Evolutionary conservation across 1,140 invertebrate species (phyloP), one percentile per base, ranked within the genome.

Genomic region (Zaprionus inermis): DNA sequence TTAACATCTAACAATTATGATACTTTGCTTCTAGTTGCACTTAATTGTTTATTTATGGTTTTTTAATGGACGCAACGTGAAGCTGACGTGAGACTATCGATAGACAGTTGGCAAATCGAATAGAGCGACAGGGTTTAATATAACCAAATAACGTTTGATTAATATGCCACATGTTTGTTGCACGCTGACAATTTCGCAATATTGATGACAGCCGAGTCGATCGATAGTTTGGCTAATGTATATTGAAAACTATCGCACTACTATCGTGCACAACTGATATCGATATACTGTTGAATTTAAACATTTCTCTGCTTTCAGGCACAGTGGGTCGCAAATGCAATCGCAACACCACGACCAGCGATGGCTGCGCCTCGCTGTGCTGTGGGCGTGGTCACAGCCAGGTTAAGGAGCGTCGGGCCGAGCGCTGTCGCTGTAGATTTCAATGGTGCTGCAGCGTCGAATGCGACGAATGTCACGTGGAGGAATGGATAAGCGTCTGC

Each of bases 401-500:
- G 51, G 94, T 97, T 16, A 94, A 96, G 82, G 95, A 96, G 82
- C 94, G 95, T 67, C 94, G 95, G 73, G 94, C 95, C 12, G 96
- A 97, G 85, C 93, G 95, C 14, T 98, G 98, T 92, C 94, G 96
- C 79, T 98, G 98, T 93, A 96, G 96, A 92, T 98, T 98, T 93
- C 95, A 96, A 74, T 98, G 97, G 97, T 98, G 98, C 93, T 98
- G 98, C 92, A 93, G 95, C 60, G 97, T 98, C 5, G 94, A 96
- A 85, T 98, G 97, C 91, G 94, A 97, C 77, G 95, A 95, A 84
- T 97, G 96, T 92, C 95, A 94, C 11, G 94, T 96, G 49, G 96
- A 97, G 79, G 96, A 97, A 85, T 97, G 96, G 96, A 95, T 97
- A 73, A 96, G 95, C 51, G 95, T 97, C 72, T 97, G 96, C 93